A percentile compares a stretch with the other conserved stretches of the same genome.
These are phyloP conservation scores for Haplochromis burtoni DNA, from an alignment of 2,113 vertebrate species.

Conservation along the genomic window DNA sequence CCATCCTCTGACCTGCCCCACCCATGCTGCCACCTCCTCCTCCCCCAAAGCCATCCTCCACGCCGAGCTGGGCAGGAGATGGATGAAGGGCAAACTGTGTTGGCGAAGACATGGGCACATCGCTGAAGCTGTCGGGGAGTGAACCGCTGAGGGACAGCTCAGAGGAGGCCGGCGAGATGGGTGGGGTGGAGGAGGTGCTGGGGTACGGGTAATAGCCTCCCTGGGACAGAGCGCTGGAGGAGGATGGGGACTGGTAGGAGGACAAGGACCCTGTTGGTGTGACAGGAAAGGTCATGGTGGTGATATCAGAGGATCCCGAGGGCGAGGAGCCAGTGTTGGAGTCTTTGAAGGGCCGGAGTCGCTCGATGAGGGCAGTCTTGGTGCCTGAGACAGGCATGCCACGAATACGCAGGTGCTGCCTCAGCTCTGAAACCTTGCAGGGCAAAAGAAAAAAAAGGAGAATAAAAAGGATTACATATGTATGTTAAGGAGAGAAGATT, in stretches of 20 bases:
- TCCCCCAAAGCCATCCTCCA: conserved; percentile 77
- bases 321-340: conserved; percentile 59
- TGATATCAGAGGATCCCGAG: conserved; percentile 80
- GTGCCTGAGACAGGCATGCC: conserved; percentile 94
- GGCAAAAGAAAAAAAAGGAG: not conserved
- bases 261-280: conserved; percentile 79
- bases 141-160: conserved; percentile 89
- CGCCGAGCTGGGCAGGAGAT: conserved; percentile 71
- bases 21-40: conserved; percentile 65
- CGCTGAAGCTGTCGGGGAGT: conserved; percentile 89
- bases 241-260: conserved; percentile 81
- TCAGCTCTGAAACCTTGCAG: conserved; percentile 87
- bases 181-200: conserved; percentile 90
- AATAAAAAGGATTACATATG: not conserved
- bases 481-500: not conserved
- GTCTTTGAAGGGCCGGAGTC: conserved; percentile 90
- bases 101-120: conserved; percentile 84
- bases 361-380: conserved; percentile 90
- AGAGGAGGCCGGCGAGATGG: conserved; percentile 91
- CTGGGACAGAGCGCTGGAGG: conserved; percentile 77
- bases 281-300: conserved; percentile 86
- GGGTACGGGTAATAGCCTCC: conserved; percentile 87
- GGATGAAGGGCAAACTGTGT: conserved; percentile 80
- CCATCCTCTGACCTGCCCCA: conserved; percentile 56
- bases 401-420: conserved; percentile 92